Conservation (phyloP, 2,888 invertebrate genomes). For the Acronicta psi region DNA sequence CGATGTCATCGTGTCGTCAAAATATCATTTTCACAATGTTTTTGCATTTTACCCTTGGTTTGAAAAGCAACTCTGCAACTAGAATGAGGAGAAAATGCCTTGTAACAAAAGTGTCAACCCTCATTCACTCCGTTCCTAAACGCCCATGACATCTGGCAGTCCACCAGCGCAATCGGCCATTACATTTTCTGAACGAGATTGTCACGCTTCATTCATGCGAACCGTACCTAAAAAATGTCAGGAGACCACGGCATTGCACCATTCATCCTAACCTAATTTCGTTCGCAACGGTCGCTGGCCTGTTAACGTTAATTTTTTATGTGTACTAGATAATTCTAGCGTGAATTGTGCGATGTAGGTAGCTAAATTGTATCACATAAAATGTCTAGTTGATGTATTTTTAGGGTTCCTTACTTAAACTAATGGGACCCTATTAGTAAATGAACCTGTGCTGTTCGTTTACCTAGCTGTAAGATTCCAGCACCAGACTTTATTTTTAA, state of each 20-base stretch:
- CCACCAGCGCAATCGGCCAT: slow-evolving; percentile 59
- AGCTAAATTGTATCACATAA: background rate
- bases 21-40: slow-evolving; percentile 8
- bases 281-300: slow-evolving; percentile 55
- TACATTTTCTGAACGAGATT: slow-evolving; percentile 61
- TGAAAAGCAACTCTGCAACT: slow-evolving; percentile 15
- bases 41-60: slow-evolving; percentile 13
- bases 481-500: too few relatives aligned
- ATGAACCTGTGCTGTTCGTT: too few relatives aligned
- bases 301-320: slow-evolving; percentile 30
- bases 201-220: slow-evolving; percentile 61
- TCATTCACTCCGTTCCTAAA: slow-evolving; percentile 50
- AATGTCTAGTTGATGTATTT: background rate
- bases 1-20: background rate
- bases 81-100: slow-evolving; percentile 27
- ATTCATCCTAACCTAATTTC: slow-evolving; percentile 66
- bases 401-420: too few relatives aligned
- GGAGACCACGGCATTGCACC: slow-evolving; percentile 52
- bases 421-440: too few relatives aligned
- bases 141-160: slow-evolving; percentile 59
- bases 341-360: slow-evolving; percentile 2
- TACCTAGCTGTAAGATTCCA: too few relatives aligned
- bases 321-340: slow-evolving; percentile 12
- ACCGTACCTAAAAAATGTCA: slow-evolving; percentile 53
- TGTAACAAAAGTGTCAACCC: slow-evolving; percentile 43